phyloP scores from a whole-genome alignment of 92 coral and sea anemone species.

The Hydrozoanthus gracilis region DNA sequence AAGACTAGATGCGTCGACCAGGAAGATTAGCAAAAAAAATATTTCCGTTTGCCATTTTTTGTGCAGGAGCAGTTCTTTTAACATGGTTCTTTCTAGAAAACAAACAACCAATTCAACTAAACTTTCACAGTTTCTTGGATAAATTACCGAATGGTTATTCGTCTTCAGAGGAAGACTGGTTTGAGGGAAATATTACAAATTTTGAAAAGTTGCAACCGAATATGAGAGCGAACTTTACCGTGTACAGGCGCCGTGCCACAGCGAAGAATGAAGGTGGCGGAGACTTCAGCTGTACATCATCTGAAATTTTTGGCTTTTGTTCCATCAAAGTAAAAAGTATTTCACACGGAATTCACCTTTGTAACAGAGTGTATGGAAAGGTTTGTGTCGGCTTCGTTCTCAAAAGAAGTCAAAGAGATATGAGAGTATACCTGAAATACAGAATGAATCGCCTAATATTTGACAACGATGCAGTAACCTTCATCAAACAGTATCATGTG shows the following conservation, averaged over 20 bases:
- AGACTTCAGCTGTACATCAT: conserved; percentile 56
- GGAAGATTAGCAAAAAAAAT: not conserved
- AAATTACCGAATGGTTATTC: not conserved
- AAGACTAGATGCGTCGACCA: not conserved
- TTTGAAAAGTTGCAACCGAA: conserved; percentile 23
- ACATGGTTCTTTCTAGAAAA: not conserved
- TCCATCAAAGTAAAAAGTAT: conserved; percentile 50
- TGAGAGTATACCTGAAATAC: conserved; percentile 47
- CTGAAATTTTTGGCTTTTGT: conserved; percentile 50
- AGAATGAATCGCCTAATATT: conserved; percentile 4
- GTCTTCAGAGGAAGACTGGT: conserved; percentile 29
- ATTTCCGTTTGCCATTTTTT: not conserved
- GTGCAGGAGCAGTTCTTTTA: not conserved
- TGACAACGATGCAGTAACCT: conserved; percentile 39
- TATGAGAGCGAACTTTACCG: conserved; percentile 20
- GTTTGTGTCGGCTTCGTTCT: conserved; percentile 64
- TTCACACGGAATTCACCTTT: conserved; percentile 54
- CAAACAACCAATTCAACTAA: not conserved
- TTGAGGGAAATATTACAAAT: conserved; percentile 48
- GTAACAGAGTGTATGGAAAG: conserved; percentile 41
- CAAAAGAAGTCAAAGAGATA: conserved; percentile 12
- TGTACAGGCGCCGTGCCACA: conserved; percentile 16
- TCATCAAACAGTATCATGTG: conserved; percentile 17
- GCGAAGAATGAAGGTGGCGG: conserved; percentile 16
- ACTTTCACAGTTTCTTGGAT: not conserved